A percentile compares a stretch with the other conserved stretches of the same genome.
Conservation (phyloP, 2,888 invertebrate genomes). For the Matsumyia berberina region DNA sequence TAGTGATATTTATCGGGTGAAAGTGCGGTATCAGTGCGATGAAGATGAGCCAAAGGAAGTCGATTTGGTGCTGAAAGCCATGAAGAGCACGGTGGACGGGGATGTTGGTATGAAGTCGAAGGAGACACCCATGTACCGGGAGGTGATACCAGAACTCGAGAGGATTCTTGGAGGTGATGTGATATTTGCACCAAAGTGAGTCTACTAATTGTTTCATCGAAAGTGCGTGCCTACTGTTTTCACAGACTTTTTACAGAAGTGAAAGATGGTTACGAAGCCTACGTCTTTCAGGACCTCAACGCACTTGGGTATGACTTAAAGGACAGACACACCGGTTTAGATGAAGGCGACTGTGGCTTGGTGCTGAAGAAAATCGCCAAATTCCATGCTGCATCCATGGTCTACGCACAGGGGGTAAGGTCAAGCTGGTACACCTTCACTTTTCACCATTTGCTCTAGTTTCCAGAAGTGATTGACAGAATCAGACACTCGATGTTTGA, state of each 20-base stretch:
- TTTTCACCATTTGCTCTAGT: background rate
- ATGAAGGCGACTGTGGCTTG: slow-evolving; percentile 84
- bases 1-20: slow-evolving; percentile 81
- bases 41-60: slow-evolving; percentile 3
- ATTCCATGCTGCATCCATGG: slow-evolving; percentile 85
- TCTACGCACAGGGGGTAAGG: slow-evolving; percentile 84
- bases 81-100: slow-evolving; percentile 20
- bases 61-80: slow-evolving; percentile 37
- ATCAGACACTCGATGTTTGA: slow-evolving; percentile 73
- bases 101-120: slow-evolving; percentile 30
- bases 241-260: slow-evolving; percentile 63
- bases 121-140: slow-evolving; percentile 21
- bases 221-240: too few relatives aligned
- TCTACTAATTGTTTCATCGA: too few relatives aligned
- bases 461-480: slow-evolving; percentile 76
- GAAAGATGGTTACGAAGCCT: slow-evolving; percentile 18
- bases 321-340: slow-evolving; percentile 84
- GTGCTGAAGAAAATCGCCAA: slow-evolving; percentile 84
- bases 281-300: slow-evolving; percentile 78
- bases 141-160: slow-evolving; percentile 36
- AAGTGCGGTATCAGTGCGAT: slow-evolving; percentile 68
- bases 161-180: slow-evolving; percentile 17
- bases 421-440: too few relatives aligned
- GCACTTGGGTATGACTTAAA: slow-evolving; percentile 82
- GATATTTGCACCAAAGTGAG: slow-evolving; percentile 34